Percentiles rank a stretch among this genome's conserved stretches.
phyloP scores from a whole-genome alignment of 2,888 invertebrate species.

The Philaethria dido region DNA sequence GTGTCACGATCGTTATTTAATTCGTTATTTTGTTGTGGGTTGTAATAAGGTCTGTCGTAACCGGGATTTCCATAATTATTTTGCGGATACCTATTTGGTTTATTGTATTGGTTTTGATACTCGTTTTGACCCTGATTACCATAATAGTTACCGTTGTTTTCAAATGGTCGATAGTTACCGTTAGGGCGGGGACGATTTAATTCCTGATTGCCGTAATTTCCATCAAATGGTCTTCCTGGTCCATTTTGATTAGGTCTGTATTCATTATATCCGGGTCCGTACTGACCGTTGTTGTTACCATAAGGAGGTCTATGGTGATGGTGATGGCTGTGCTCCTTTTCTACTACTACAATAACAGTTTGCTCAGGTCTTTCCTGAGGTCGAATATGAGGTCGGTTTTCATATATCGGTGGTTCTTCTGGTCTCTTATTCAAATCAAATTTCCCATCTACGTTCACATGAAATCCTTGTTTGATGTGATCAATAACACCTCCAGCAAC shows the following conservation, averaged over 20 bases:
- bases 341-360: constrained; percentile 40
- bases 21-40: constrained; percentile 13
- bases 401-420: not conserved
- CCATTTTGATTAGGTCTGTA: constrained; percentile 24
- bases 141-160: constrained; percentile 42
- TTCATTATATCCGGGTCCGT: constrained; percentile 25
- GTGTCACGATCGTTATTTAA: constrained; percentile 25
- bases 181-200: constrained; percentile 20
- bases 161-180: constrained; percentile 22
- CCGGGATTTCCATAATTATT: constrained; percentile 28
- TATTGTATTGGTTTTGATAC: constrained; percentile 31
- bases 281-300: constrained; percentile 22
- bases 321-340: constrained; percentile 30
- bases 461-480: constrained; percentile 53
- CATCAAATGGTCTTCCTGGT: not conserved
- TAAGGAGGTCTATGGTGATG: not conserved
- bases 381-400: constrained; percentile 42
- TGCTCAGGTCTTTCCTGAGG: constrained; percentile 48
- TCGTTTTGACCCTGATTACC: constrained; percentile 25
- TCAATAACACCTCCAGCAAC: constrained; percentile 58
- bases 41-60: constrained; percentile 30
- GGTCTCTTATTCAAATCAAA: constrained; percentile 42
- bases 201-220: constrained; percentile 5
- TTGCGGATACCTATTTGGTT: constrained; percentile 42
- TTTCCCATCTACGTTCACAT: constrained; percentile 52